phyloP scores from a whole-genome alignment of 37 sponge, comb jelly and placozoan genomes.

The Dysidea cf. avara region DNA sequence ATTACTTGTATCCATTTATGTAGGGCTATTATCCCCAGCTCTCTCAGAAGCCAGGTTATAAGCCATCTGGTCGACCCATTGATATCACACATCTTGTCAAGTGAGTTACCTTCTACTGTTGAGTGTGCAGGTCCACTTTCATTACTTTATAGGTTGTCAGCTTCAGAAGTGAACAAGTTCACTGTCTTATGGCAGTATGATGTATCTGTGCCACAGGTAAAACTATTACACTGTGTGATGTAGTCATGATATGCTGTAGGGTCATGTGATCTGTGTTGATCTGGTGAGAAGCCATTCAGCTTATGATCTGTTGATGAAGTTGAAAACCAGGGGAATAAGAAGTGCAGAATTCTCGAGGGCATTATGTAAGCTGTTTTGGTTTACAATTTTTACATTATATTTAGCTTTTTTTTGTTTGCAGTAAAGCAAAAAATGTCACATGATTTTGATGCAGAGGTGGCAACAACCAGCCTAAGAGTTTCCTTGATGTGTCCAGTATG shows the following conservation, averaged over 20 bases:
- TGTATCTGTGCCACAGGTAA: conserved; percentile 38
- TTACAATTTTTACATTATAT: not conserved
- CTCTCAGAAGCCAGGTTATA: conserved; percentile 42
- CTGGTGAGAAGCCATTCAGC: conserved; percentile 41
- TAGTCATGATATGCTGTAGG: conserved; percentile 4
- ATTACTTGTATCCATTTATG: not conserved
- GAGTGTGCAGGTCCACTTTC: too few relatives aligned
- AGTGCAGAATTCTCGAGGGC: conserved; percentile 51
- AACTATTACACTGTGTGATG: not conserved
- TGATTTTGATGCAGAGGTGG: conserved; percentile 69
- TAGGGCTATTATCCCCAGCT: conserved; percentile 37
- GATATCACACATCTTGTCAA: conserved; percentile 65
- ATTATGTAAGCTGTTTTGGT: conserved; percentile 20
- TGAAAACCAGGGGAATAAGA: conserved; percentile 52
- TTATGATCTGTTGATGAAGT: conserved; percentile 33
- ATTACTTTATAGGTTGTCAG: conserved; percentile 18
- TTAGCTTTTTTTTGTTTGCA: conserved; percentile 14
- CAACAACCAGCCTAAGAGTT: conserved; percentile 80
- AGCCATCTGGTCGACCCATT: conserved; percentile 40
- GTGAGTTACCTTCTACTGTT: not conserved
- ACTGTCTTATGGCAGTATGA: conserved; percentile 36
- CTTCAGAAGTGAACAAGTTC: conserved; percentile 37
- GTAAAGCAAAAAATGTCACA: conserved; percentile 62
- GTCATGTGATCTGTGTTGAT: conserved; percentile 43
- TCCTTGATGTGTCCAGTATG: conserved; percentile 92